These are phyloP conservation scores for Cotesia congregata DNA, from an alignment of 2,888 invertebrate species.

Conservation along the genomic window DNA sequence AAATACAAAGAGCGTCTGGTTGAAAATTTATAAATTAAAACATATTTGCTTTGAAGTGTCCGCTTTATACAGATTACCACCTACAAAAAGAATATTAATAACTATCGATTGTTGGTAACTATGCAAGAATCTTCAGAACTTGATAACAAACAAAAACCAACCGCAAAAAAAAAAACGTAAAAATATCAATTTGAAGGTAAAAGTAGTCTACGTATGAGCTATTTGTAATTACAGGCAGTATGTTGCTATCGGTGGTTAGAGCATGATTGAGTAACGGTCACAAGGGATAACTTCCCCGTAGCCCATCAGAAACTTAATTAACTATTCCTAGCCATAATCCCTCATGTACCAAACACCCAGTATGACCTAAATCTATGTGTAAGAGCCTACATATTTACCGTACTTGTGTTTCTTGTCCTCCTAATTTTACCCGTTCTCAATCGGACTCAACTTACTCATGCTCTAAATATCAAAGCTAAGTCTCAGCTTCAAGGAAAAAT, in stretches of 20 bases:
- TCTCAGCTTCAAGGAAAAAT: background rate
- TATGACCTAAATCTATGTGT: background rate
- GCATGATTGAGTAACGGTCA: conserved; percentile 59
- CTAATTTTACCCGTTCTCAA: conserved; percentile 1
- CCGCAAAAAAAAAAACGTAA: background rate
- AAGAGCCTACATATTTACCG: conserved; percentile 6
- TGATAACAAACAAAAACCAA: background rate
- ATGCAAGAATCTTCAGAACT: no score
- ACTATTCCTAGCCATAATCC: conserved; percentile 62
- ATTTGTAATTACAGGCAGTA: conserved; percentile 58
- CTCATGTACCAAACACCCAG: conserved; percentile 47
- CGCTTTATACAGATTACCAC: no score
- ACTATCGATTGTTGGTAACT: no score
- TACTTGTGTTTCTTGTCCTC: background rate
- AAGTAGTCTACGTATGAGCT: conserved; percentile 12
- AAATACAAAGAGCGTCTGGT: no score
- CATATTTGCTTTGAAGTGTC: no score
- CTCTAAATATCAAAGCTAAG: conserved; percentile 8
- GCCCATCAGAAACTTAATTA: conserved; percentile 64
- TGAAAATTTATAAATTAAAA: no score
- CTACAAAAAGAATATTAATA: no score
- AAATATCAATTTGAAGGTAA: background rate
- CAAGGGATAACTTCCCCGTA: conserved; percentile 52
- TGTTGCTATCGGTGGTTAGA: conserved; percentile 46
- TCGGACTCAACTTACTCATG: background rate